Evolutionary conservation across 2,888 invertebrate genomes (phyloP).

Genomic region (Thysanoteuthis rhombus): DNA sequence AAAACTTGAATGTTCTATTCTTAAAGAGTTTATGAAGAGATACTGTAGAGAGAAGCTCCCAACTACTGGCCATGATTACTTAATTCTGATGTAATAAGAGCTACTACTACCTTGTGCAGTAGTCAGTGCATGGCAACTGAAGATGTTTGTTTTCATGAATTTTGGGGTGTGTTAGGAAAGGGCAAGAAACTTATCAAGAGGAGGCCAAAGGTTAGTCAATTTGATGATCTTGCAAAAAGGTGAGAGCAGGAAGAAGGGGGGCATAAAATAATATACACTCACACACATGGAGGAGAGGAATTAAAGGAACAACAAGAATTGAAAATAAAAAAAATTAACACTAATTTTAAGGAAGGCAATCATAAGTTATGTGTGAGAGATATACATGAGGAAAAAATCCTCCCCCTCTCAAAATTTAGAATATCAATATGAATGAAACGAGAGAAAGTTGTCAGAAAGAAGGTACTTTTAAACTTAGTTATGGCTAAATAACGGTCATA

Average conservation of each 20-base stretch:
- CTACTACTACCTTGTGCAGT: not conserved
- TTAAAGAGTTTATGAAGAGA: too few species aligned
- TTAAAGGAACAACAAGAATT: not conserved
- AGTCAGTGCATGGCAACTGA: not conserved
- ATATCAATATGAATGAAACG: not conserved
- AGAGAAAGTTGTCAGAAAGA: not conserved
- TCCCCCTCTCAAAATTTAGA: not conserved
- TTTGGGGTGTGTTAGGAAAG: not conserved
- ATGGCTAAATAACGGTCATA: not conserved
- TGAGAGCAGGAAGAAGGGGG: not conserved
- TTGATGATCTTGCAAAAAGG: not conserved
- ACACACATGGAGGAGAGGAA: not conserved
- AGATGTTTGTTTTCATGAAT: not conserved
- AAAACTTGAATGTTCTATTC: too few species aligned
- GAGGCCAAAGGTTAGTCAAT: not conserved
- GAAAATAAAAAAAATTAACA: not conserved
- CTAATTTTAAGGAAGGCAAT: not conserved
- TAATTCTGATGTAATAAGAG: too few species aligned
- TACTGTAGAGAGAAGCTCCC: too few species aligned
- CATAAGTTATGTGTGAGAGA: not conserved
- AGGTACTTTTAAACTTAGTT: not conserved
- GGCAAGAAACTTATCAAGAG: not conserved
- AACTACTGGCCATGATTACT: too few species aligned
- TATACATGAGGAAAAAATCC: not conserved
- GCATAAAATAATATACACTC: not conserved